A percentile compares a stretch with the other conserved stretches of the same genome.
Evolutionary conservation across 2,797 vertebrate species (phyloP).

Genomic region (Euthynnus affinis): DNA sequence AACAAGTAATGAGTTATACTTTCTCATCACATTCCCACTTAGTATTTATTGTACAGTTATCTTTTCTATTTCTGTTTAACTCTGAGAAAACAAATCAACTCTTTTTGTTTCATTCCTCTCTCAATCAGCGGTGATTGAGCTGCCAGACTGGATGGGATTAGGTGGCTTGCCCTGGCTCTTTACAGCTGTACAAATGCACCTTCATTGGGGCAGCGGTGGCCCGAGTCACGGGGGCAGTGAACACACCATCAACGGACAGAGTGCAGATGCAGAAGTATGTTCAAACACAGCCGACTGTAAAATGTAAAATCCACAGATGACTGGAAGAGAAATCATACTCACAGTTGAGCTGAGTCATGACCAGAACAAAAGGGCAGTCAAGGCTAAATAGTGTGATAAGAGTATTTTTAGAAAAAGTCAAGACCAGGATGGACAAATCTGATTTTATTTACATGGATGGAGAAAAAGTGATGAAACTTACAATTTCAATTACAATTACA

Average conservation of each 20-base stretch:
- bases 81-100: background rate
- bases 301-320: background rate
- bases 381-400: background rate
- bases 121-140: constrained; percentile 84
- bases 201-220: constrained; percentile 91
- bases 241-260: constrained; percentile 88
- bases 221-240: constrained; percentile 85
- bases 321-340: too few species aligned
- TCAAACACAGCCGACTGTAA: background rate
- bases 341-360: background rate
- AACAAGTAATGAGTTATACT: too few species aligned
- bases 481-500: background rate
- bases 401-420: background rate
- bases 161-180: constrained; percentile 87
- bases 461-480: background rate
- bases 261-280: constrained; percentile 90
- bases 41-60: background rate
- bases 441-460: background rate
- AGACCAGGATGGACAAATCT: background rate
- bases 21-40: background rate
- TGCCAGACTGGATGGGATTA: constrained; percentile 88
- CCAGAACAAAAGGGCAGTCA: background rate
- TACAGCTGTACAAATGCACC: constrained; percentile 90
- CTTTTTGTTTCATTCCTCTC: background rate
- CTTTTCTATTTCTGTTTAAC: background rate